Conservation (phyloP, 2,113 vertebrate genomes). For the Lepisosteus osseus region DNA sequence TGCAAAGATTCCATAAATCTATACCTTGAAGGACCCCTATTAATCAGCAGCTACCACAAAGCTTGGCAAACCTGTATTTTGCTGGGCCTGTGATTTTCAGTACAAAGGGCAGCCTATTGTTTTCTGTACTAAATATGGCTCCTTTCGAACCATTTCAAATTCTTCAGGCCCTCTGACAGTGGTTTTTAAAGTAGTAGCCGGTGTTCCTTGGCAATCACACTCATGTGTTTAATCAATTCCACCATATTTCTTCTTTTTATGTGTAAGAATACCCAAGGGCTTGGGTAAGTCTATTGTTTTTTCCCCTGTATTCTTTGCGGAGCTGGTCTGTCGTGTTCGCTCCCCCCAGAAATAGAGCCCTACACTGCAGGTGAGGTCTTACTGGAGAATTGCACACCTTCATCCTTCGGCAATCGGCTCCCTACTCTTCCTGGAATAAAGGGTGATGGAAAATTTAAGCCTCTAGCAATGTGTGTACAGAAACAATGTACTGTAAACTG, state of each 20-base stretch:
- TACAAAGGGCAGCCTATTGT: too few species aligned
- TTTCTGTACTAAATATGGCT: too few species aligned
- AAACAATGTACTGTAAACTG: background rate
- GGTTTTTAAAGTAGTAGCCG: background rate
- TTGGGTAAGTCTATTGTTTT: background rate
- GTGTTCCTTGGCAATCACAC: background rate
- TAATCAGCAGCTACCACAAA: too few species aligned
- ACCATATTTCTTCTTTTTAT: background rate
- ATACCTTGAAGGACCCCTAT: too few species aligned
- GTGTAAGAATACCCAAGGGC: background rate
- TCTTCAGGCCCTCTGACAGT: too few species aligned
- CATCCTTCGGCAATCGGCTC: background rate
- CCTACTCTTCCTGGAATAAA: background rate
- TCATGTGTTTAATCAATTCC: conserved; percentile 1
- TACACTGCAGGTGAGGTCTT: background rate
- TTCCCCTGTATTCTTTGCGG: background rate
- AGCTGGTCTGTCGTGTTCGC: background rate
- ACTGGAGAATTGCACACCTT: background rate
- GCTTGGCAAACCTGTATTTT: too few species aligned
- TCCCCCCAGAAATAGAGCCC: background rate
- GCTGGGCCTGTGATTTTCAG: too few species aligned
- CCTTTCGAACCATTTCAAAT: too few species aligned
- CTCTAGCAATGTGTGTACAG: conserved; percentile 8
- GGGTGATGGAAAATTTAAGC: background rate
- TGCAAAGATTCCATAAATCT: too few species aligned